Evolutionary conservation across 2,113 vertebrate species (phyloP), one percentile per base, ranked within the genome.

Genomic region (Ictalurus punctatus): DNA sequence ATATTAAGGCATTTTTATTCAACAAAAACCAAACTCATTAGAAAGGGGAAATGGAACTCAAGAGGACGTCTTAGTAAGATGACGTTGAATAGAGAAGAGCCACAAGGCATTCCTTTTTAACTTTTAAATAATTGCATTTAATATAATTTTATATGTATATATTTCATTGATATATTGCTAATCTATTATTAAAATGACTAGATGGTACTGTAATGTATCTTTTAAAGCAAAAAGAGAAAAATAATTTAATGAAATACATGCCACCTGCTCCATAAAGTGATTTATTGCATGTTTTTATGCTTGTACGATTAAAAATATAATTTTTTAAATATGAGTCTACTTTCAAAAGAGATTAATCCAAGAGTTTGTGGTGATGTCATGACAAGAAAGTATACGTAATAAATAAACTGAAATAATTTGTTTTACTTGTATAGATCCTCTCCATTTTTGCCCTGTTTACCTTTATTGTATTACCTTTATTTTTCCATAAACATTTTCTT

Each of bases 261-360:
- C 1, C 23, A 44, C 37, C 13, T 71, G 44, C 3, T 71, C 14
- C 37, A 6, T 58, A 44, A 58, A 73, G 12, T 56, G 54, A 58
- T 88, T 58, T 69, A 80, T 82, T 37, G n/a, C 30, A 56, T 30
- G 78, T 61, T 59, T 80, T 56, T 30, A 65, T 86, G 34, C 37
- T 48, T 78, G 34, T 63, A 40, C 44, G 25, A 16, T 52, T 54
- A 16, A n/a, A 30, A n/a, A 80, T 80, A 56, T 30, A 0, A 56
- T 80, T 78, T 54, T 80, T 44, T 44, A 6, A 6, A 30, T 30
- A 30, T 30, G 14, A 56, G 52, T 80, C 27, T 80, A 30, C 78
- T 19, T 56, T 78, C 9, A 79, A 30, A 58, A 19, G 25, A 58
- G 19, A 56, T 76, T 40, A 74, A 58, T 78, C 23, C 56, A 85